Evolutionary conservation across 2,797 vertebrate species (phyloP).

Genomic region (Aplochiton taeniatus): DNA sequence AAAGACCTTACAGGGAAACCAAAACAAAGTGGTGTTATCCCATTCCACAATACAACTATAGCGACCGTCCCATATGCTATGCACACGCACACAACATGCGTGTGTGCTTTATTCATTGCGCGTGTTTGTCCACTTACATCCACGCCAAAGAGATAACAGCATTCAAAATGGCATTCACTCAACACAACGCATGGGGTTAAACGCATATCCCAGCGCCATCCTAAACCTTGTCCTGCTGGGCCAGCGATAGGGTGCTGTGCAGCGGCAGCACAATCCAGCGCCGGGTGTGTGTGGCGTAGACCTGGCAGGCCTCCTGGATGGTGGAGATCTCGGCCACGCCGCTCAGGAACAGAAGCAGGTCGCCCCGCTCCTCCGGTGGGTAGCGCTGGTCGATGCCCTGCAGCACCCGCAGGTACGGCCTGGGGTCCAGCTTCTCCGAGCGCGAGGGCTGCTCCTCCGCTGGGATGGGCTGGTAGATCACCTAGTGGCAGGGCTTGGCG

Average conservation of each 20-base stretch:
- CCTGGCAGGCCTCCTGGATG: conserved; percentile 84
- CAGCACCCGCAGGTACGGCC: conserved; percentile 87
- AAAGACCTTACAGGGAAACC: conserved; percentile 80
- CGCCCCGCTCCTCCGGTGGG: conserved; percentile 85
- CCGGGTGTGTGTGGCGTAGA: conserved; percentile 81
- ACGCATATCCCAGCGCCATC: neutral
- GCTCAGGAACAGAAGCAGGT: conserved; percentile 90
- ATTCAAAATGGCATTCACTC: neutral
- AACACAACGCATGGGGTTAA: neutral
- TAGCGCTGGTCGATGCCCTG: conserved; percentile 89
- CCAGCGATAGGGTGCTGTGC: conserved; percentile 88
- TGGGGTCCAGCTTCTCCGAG: conserved; percentile 84
- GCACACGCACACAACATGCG: too few relatives aligned
- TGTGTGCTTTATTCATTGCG: too few relatives aligned
- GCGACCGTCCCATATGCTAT: neutral
- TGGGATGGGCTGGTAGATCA: conserved; percentile 86
- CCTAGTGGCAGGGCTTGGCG: conserved; percentile 64
- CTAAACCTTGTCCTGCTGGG: conserved; percentile 85
- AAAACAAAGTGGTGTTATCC: neutral
- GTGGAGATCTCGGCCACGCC: conserved; percentile 87
- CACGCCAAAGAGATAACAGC: too few relatives aligned
- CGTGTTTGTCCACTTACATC: neutral
- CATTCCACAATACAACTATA: neutral
- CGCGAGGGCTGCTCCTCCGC: conserved; percentile 76
- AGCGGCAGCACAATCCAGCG: conserved; percentile 89